Base-by-base conservation (phyloP, 2,888 invertebrate species). In the Galerucella calmariensis region DNA sequence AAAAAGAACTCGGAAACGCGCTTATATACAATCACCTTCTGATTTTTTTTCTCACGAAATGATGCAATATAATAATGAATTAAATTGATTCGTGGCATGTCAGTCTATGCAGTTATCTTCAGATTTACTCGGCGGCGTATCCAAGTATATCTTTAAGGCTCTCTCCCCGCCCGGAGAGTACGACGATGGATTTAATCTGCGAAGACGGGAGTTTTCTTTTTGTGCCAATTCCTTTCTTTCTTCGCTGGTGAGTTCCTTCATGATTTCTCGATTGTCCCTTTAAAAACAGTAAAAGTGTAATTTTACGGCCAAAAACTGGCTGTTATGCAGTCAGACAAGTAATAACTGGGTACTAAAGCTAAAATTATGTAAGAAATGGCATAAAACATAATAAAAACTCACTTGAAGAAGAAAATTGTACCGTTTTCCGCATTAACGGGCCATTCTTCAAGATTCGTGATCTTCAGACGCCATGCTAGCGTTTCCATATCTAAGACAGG, bases 81-180 rank as follows among this genome's bases (percentile, higher is more conserved):
- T 82, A 77, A 83, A 82, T 74, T 77, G 80, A 79, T 83, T 82
- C 75, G 81, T 81, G 81, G 82, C 83, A 80, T 84, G 86, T 87
- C 87, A 87, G 85, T 87, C 87, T 81, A 84, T 82, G 79, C 82
- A 84, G 74, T 80, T 82, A 76, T 87, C 87, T 59, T 86, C 86
- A 35, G 83, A 81, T 82, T 87, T 87, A 77, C 84, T 84, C 66
- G 88, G 87, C 78, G 87, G 86, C 75, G 88, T 86, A 82, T 93
- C 92, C 80, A 93, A 87, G 86, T 93, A 92, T 81, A 94, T 94
- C 88, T 93, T 94, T 68, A 94, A 88, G 46, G 92, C 93, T 81
- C 90, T 89, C 85, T 94, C 94, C 82, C 91, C 91, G 66, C 93
- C 89, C 56, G 92, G 92, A 73, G 92, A 92, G 82, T 90, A 90